phyloP scores from a whole-genome alignment of 2,797 vertebrate species.

The Taeniopygia guttata region DNA sequence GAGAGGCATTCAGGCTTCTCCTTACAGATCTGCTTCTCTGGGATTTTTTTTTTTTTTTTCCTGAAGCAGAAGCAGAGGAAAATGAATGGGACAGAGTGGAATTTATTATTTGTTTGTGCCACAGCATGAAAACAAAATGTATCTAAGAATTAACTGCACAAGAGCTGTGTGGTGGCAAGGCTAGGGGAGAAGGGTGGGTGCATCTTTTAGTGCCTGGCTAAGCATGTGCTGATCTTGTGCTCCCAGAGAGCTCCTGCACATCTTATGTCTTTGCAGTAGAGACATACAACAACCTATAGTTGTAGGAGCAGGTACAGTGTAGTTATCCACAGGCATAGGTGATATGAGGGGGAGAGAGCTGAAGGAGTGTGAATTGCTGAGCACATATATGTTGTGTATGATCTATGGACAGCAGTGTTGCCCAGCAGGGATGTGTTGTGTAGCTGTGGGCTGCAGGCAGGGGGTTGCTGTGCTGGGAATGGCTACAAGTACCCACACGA shows the following conservation, averaged over 20 bases:
- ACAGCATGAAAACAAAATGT: background rate
- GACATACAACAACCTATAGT: fast-evolving
- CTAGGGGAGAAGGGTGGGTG: background rate
- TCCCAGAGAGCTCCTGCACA: background rate
- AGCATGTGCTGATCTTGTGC: background rate
- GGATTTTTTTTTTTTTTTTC: background rate
- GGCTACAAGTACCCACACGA: slow-evolving; percentile 8
- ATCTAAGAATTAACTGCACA: background rate
- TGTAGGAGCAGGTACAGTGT: background rate
- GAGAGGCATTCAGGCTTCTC: background rate
- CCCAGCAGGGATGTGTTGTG: background rate
- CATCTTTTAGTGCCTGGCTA: background rate
- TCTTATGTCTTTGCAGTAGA: background rate
- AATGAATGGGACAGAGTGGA: background rate
- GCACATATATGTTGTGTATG: background rate
- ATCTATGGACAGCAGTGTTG: background rate
- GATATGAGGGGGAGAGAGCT: background rate
- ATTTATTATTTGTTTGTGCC: background rate
- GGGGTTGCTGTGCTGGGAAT: background rate
- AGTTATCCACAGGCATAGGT: background rate
- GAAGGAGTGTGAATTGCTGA: background rate
- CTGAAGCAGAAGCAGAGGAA: background rate
- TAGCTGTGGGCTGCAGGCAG: background rate
- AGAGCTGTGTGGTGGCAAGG: background rate
- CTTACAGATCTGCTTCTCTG: background rate